Evolutionary conservation across 1,140 invertebrate genomes (phyloP).

Genomic region (Bombus fervidus): DNA sequence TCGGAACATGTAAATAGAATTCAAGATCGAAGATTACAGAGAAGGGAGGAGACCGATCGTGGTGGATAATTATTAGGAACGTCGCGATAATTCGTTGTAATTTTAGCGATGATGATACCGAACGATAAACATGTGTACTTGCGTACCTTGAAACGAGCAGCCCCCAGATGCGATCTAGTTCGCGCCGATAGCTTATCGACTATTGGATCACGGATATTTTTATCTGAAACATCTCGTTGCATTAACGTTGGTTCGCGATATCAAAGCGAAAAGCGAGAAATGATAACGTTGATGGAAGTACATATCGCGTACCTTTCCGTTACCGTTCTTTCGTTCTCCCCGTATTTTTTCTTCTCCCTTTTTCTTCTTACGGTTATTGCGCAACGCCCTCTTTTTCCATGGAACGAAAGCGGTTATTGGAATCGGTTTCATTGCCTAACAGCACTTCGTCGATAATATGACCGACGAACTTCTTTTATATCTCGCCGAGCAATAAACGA

Average conservation of each 20-base stretch:
- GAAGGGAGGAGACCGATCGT: not conserved
- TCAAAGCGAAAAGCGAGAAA: conserved; percentile 30
- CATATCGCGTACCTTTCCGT: conserved; percentile 3
- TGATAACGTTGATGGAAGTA: conserved; percentile 48
- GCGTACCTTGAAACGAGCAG: conserved; percentile 33
- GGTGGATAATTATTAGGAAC: conserved; percentile 18
- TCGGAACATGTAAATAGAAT: conserved; percentile 21
- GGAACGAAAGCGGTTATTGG: not conserved
- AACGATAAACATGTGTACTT: conserved; percentile 21
- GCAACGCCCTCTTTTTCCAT: not conserved
- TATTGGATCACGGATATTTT: conserved; percentile 75
- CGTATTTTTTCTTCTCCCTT: conserved; percentile 8
- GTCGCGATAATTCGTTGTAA: conserved; percentile 51
- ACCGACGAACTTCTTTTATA: conserved; percentile 4
- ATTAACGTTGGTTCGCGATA: conserved; percentile 55
- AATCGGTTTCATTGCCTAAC: conserved; percentile 4
- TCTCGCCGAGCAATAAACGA: not conserved
- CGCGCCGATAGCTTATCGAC: conserved; percentile 71
- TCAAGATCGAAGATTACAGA: conserved; percentile 16
- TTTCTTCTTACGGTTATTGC: not conserved
- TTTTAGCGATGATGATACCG: conserved; percentile 59
- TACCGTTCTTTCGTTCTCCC: not conserved
- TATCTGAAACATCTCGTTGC: conserved; percentile 56
- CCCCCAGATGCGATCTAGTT: conserved; percentile 34
- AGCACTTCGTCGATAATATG: not conserved